Evolutionary conservation across 2,888 invertebrate genomes (phyloP), one percentile per base, ranked within the genome.

Genomic region (Thera britannica): DNA sequence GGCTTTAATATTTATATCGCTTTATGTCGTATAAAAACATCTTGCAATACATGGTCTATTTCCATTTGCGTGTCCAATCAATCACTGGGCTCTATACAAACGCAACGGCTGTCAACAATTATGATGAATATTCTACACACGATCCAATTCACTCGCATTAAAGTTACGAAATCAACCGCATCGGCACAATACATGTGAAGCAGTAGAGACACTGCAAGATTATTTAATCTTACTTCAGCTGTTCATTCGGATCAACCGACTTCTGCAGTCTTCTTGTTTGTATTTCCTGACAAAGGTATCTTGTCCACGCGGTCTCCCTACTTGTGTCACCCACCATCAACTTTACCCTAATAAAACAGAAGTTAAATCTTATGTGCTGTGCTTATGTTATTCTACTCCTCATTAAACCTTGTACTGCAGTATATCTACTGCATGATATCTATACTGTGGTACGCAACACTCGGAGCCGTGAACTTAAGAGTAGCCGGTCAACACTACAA

Each of bases 61-160:
- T 83, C 78, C 77, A 77, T 77, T 74, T 71, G 75, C 82, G 79
- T 83, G 82, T 80, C 76, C 76, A 75, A 86, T 85, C 82, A 81
- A 85, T 86, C 85, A 85, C 77, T 72, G 76, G 77, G 75, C 72
- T 79, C 76, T 67, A 79, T 77, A 79, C 80, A 76, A 79, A 81
- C 81, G 82, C 82, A 81, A 80, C 75, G 81, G 75, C 81, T 85
- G 86, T 86, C 87, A 79, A 76, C 84, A 76, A 76, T 80, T 79
- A 80, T 86, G 85, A 86, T 85, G 81, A 83, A 86, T 85, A 82
- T 81, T 82, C 76, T 79, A 77, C 79, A 78, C 79, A 80, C 82
- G 80, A 82, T 80, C 79, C 79, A 83, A 82, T 83, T 81, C 79
- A 75, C 76, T 82, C 78, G 76, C 78, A 77, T 82, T 80, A 79